Evolutionary conservation across 53 echinoderm and acorn worm species (phyloP).

Genomic region (Apostichopus leukothele): DNA sequence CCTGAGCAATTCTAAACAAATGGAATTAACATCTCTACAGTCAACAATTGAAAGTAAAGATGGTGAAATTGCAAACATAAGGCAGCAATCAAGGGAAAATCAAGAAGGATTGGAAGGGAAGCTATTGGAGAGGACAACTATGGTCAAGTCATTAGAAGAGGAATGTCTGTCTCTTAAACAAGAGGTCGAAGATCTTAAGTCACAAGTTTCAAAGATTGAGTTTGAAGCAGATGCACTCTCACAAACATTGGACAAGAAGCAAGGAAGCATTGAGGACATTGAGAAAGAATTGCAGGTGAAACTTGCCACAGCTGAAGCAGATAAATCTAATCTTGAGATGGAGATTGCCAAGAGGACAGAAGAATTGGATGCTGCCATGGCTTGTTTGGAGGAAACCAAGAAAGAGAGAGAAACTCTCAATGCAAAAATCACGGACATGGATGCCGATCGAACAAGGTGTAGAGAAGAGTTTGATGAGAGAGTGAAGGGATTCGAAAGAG

Average conservation of each 20-base stretch:
- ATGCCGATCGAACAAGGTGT: constrained; percentile 28
- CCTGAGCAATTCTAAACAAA: constrained; percentile 36
- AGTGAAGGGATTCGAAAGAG: neutral
- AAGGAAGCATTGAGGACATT: constrained; percentile 41
- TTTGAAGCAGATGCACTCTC: constrained; percentile 1
- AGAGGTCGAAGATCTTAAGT: constrained; percentile 54
- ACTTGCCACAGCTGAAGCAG: neutral
- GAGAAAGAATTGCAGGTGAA: neutral
- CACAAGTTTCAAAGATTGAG: constrained; percentile 43
- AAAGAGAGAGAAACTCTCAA: constrained; percentile 5
- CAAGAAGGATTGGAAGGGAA: constrained; percentile 43
- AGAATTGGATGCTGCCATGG: constrained; percentile 10
- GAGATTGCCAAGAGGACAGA: constrained; percentile 30
- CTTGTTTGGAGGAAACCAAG: neutral
- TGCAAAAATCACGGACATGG: constrained; percentile 3
- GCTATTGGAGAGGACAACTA: constrained; percentile 40
- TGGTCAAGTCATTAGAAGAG: constrained; percentile 34
- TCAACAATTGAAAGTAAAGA: constrained; percentile 1
- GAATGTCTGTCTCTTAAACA: constrained; percentile 45
- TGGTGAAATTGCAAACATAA: constrained; percentile 13
- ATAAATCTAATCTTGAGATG: constrained; percentile 43
- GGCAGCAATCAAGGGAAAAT: constrained; percentile 35
- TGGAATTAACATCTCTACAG: constrained; percentile 37
- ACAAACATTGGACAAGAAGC: neutral
- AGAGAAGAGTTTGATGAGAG: constrained; percentile 21